These are phyloP conservation scores for Ganaspis brasiliensis DNA, from an alignment of 2,888 invertebrate genomes.

Conservation along the genomic window DNA sequence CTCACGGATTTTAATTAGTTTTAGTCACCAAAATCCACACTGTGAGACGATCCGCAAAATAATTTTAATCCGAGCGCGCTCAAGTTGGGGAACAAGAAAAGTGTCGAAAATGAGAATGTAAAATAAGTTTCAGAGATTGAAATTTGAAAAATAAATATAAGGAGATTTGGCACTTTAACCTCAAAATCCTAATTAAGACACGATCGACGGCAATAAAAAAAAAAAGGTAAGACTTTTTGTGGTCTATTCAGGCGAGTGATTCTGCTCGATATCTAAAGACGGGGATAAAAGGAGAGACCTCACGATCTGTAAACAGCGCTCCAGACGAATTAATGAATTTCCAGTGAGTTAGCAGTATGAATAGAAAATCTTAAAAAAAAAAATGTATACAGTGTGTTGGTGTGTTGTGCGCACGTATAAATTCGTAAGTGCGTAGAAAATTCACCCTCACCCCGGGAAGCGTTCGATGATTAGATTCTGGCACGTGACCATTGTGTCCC, in stretches of 20 bases:
- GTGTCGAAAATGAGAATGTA: too few relatives aligned
- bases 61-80: too few relatives aligned
- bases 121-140: too few relatives aligned
- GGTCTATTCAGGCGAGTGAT: slow-evolving; percentile 22
- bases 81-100: background rate
- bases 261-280: slow-evolving; percentile 9
- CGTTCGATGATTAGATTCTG: slow-evolving; percentile 72
- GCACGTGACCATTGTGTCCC: slow-evolving; percentile 72
- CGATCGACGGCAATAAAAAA: too few relatives aligned
- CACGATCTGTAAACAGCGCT: slow-evolving; percentile 21
- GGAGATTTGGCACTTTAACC: too few relatives aligned
- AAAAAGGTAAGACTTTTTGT: slow-evolving; percentile 3
- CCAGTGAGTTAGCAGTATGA: slow-evolving; percentile 60
- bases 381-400: background rate
- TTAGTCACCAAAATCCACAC: background rate
- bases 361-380: slow-evolving; percentile 59
- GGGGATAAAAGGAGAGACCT: slow-evolving; percentile 22
- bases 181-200: slow-evolving; percentile 51
- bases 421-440: slow-evolving; percentile 30
- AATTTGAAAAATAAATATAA: too few relatives aligned
- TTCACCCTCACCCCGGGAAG: slow-evolving; percentile 46
- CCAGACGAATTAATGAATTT: slow-evolving; percentile 64
- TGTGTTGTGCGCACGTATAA: background rate
- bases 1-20: background rate
- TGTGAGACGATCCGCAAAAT: background rate